A percentile compares a stretch with the other conserved stretches of the same genome.
Evolutionary conservation across 1,140 invertebrate genomes (phyloP).

Genomic region (Metopolophium dirhodum): DNA sequence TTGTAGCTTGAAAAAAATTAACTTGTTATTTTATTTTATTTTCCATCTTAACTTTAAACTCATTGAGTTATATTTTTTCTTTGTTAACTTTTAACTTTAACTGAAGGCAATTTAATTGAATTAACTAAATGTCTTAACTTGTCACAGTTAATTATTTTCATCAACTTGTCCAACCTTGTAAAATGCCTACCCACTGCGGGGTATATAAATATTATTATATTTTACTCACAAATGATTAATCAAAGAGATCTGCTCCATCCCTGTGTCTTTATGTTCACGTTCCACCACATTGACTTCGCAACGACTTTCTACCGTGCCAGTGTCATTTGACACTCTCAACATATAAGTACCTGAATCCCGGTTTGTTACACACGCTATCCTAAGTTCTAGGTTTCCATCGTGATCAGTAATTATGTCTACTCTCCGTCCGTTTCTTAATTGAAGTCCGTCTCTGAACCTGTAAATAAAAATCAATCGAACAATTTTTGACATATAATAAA

Average conservation of each 20-base stretch:
- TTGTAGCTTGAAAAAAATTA: no score
- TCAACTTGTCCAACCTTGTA: no score
- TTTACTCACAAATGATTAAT: neutral
- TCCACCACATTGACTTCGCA: constrained; percentile 73
- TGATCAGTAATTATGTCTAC: constrained; percentile 77
- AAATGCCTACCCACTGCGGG: no score
- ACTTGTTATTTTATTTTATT: no score
- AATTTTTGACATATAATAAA: no score
- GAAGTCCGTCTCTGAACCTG: constrained; percentile 73
- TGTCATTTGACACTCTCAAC: constrained; percentile 84
- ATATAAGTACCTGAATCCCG: constrained; percentile 87
- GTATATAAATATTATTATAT: neutral
- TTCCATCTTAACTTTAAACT: no score
- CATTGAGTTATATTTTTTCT: no score
- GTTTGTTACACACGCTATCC: constrained; percentile 70
- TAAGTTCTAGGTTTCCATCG: constrained; percentile 80
- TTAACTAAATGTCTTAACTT: no score
- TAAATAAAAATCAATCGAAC: neutral
- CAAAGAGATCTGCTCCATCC: constrained; percentile 12
- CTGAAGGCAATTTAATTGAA: no score
- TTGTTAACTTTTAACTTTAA: no score
- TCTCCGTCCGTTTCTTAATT: constrained; percentile 76
- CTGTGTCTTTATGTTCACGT: neutral
- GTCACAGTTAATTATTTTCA: no score
- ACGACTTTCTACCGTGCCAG: constrained; percentile 78